phyloP scores from a whole-genome alignment of 2,113 vertebrate species.

The Channa maculata region DNA sequence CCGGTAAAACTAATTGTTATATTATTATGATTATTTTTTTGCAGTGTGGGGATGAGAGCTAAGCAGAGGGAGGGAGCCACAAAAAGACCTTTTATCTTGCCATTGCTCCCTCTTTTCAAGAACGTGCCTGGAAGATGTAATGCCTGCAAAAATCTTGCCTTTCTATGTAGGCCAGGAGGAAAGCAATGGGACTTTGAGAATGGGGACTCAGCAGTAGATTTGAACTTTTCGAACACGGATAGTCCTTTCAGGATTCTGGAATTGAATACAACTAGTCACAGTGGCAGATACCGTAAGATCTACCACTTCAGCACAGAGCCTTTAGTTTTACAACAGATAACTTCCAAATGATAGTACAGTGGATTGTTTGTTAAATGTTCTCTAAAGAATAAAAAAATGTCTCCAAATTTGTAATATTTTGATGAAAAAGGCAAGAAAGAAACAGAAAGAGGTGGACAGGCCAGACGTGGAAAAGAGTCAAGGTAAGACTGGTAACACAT shows the following conservation, averaged over 20 bases:
- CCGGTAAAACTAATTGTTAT: slow-evolving; percentile 28
- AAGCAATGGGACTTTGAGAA: slow-evolving; percentile 28
- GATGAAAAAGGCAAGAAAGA: not conserved
- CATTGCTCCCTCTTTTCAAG: slow-evolving; percentile 30
- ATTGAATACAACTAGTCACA: not conserved
- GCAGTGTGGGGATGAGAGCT: slow-evolving; percentile 34
- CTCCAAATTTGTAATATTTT: too few relatives aligned
- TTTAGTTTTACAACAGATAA: too few relatives aligned
- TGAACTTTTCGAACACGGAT: slow-evolving; percentile 23
- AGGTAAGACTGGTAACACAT: not conserved
- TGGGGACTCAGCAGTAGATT: slow-evolving; percentile 20
- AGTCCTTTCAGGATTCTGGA: slow-evolving; percentile 7
- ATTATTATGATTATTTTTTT: slow-evolving; percentile 47
- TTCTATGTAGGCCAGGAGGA: slow-evolving; percentile 30
- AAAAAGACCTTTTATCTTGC: slow-evolving; percentile 60
- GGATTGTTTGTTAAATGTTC: too few relatives aligned
- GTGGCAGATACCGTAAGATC: too few relatives aligned
- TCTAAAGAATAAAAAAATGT: too few relatives aligned
- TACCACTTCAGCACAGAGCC: too few relatives aligned
- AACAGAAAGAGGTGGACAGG: too few relatives aligned
- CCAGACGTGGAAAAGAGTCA: not conserved
- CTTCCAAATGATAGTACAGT: too few relatives aligned
- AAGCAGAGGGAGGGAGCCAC: slow-evolving; percentile 39
- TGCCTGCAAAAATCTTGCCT: slow-evolving; percentile 35
- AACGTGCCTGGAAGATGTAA: slow-evolving; percentile 61